Percentiles rank a stretch among this genome's conserved stretches.
Evolutionary conservation across 2,888 invertebrate genomes (phyloP).

Genomic region (Trichacis sp.): DNA sequence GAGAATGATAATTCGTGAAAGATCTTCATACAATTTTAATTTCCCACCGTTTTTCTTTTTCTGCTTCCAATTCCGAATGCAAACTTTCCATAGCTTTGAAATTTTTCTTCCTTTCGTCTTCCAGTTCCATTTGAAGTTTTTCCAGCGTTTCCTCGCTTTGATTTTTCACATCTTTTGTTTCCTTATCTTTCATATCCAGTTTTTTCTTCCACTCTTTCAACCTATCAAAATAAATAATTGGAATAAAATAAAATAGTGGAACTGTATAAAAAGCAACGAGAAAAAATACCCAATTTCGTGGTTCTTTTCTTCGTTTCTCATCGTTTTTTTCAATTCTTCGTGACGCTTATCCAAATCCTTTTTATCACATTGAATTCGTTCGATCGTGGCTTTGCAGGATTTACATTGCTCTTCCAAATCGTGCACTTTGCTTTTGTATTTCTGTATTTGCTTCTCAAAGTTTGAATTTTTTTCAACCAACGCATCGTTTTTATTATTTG

Average conservation of each 20-base stretch:
- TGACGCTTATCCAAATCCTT: conserved; percentile 40
- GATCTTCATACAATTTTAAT: not conserved
- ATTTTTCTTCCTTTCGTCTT: not conserved
- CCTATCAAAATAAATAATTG: too few species aligned
- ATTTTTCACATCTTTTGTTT: not conserved
- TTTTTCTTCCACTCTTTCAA: not conserved
- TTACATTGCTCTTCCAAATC: conserved; percentile 47
- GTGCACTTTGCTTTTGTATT: conserved; percentile 44
- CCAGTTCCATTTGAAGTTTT: not conserved
- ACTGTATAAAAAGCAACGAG: not conserved
- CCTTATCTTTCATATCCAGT: not conserved
- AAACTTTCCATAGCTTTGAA: not conserved
- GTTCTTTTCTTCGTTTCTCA: not conserved
- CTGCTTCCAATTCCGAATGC: not conserved
- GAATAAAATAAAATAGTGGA: too few species aligned
- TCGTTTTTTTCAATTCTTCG: not conserved
- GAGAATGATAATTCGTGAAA: not conserved
- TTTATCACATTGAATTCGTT: conserved; percentile 44
- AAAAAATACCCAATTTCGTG: not conserved
- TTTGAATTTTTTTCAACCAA: not conserved
- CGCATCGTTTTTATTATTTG: conserved; percentile 14
- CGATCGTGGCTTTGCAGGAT: conserved; percentile 47
- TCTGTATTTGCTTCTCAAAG: conserved; percentile 48
- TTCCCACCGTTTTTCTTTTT: not conserved
- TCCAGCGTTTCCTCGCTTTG: not conserved